Evolutionary conservation across 1,140 invertebrate species (phyloP).

Genomic region (Oedothorax gibbosus): DNA sequence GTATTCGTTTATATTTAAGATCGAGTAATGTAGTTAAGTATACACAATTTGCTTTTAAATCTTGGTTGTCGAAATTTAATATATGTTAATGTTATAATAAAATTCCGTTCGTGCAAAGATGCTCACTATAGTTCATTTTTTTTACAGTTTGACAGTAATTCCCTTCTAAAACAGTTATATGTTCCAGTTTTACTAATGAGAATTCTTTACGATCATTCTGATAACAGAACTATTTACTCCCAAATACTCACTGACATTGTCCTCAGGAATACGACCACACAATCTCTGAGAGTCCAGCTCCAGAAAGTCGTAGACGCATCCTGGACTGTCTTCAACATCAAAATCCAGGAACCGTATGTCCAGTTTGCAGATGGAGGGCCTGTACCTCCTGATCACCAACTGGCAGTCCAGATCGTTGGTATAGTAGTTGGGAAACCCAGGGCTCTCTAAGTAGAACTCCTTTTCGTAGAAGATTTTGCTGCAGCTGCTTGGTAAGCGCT

Average conservation of each 20-base stretch:
- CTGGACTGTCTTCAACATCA: conserved; percentile 63
- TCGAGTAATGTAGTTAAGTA: too few relatives aligned
- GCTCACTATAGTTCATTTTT: too few relatives aligned
- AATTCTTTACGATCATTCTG: too few relatives aligned
- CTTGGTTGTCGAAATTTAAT: too few relatives aligned
- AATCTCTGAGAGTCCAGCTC: conserved; percentile 58
- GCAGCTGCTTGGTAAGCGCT: conserved; percentile 51
- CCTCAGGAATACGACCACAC: conserved; percentile 46
- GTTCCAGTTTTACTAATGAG: too few relatives aligned
- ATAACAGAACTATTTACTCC: too few relatives aligned
- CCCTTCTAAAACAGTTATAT: too few relatives aligned
- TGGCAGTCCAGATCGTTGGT: conserved; percentile 58
- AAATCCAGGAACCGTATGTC: conserved; percentile 63
- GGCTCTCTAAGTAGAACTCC: conserved; percentile 56
- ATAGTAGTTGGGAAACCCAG: conserved; percentile 54
- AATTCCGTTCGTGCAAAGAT: too few relatives aligned
- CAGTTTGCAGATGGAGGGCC: conserved; percentile 62
- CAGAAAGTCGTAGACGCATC: conserved; percentile 64
- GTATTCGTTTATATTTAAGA: too few relatives aligned
- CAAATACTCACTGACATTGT: conserved; percentile 50
- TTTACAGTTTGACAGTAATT: too few relatives aligned
- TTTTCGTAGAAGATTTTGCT: conserved; percentile 55
- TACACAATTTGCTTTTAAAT: too few relatives aligned
- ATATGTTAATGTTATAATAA: too few relatives aligned
- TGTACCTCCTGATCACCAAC: conserved; percentile 51